Conservation (phyloP, 2,888 invertebrate genomes). For the Cryptus viduatorius region DNA sequence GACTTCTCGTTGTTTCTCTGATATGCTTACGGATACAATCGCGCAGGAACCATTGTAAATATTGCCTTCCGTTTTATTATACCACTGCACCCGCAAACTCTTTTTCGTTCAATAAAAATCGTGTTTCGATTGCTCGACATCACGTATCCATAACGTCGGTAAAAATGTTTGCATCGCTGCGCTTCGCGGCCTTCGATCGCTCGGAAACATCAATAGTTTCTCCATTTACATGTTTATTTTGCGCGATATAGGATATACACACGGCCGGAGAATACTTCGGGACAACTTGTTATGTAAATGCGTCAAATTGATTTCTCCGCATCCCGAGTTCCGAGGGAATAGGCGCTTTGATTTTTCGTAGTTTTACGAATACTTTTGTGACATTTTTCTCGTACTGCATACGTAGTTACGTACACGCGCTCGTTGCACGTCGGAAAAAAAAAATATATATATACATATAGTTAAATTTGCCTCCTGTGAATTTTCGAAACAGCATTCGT, state of each 20-base stretch:
- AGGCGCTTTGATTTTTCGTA: not conserved
- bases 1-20: not conserved
- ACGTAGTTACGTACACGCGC: not conserved
- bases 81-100: too few relatives aligned
- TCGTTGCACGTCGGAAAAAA: not conserved
- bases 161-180: not conserved
- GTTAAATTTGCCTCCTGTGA: not conserved
- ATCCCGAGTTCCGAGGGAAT: not conserved
- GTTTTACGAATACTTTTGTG: slow-evolving; percentile 20
- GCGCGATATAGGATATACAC: not conserved
- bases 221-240: not conserved
- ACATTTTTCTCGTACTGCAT: not conserved
- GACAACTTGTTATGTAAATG: not conserved
- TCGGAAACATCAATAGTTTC: not conserved
- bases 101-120: not conserved
- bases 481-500: slow-evolving; percentile 53
- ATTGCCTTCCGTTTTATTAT: too few relatives aligned
- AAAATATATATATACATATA: not conserved
- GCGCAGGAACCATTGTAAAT: not conserved
- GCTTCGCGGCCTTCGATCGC: not conserved
- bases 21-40: not conserved
- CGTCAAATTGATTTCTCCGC: not conserved
- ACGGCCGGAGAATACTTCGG: not conserved
- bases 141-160: not conserved
- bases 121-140: not conserved